These are phyloP conservation scores for Megaustenia siamemsis DNA, from an alignment of 2,888 invertebrate species.

Conservation along the genomic window DNA sequence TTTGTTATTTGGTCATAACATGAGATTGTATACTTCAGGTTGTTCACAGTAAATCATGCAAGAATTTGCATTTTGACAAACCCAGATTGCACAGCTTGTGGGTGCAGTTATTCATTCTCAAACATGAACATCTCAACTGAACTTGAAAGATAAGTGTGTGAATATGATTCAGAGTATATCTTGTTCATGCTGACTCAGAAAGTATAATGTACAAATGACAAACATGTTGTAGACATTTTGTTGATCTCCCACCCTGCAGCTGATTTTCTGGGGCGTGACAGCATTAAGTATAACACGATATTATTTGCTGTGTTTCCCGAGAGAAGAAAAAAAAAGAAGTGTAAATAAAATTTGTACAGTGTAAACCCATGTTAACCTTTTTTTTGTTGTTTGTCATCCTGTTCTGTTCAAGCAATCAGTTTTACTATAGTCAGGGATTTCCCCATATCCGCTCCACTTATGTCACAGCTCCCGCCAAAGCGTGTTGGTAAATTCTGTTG, in stretches of 20 bases:
- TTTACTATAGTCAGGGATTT: too few relatives aligned
- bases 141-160: not conserved
- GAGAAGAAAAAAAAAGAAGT: not conserved
- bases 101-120: not conserved
- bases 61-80: not conserved
- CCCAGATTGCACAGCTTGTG: not conserved
- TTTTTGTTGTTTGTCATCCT: not conserved
- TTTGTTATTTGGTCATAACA: too few relatives aligned
- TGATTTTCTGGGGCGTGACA: slow-evolving; percentile 13
- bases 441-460: too few relatives aligned
- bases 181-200: not conserved
- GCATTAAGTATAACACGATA: slow-evolving; percentile 34
- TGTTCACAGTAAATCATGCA: too few relatives aligned
- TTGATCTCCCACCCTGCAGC: not conserved
- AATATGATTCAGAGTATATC: not conserved
- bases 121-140: not conserved
- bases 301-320: not conserved
- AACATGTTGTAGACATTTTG: slow-evolving; percentile 10
- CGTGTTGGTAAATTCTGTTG: too few relatives aligned
- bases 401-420: too few relatives aligned
- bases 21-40: too few relatives aligned
- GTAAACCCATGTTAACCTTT: not conserved
- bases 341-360: slow-evolving; percentile 34
- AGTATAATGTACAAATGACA: not conserved
- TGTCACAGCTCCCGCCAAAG: too few relatives aligned